Evolutionary conservation across 2,888 invertebrate genomes (phyloP), one percentile per base, ranked within the genome.

Genomic region (Allygus modestus): DNA sequence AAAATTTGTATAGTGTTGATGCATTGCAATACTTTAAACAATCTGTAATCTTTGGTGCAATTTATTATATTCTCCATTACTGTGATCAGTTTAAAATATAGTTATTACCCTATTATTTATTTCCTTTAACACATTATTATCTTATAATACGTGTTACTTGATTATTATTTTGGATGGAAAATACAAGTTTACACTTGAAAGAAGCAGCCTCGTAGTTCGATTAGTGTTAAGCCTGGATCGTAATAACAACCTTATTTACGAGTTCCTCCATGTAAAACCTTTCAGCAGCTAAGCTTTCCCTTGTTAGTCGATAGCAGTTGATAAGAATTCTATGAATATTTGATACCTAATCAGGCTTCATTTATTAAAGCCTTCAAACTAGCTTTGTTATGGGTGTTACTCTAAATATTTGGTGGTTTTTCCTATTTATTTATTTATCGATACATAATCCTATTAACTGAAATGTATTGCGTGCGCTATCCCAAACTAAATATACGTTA

Each of bases 261-360:
- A 23, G 46, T 0, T 28, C 1, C 51, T 51, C 37, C 37, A 43
- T 28, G 71, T 28, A 51, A 77, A 77, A 77, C 77, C 77, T 46
- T 46, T 77, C 77, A 77, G 51, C 77, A 28, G 73, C 73, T 73
- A 28, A 41, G 77, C 77, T 77, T 77, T 17, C n/a, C 1, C 77
- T 41, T 51, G 77, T 43, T 46, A 43, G 43, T 23, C 77, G 23
- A 77, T 51, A 77, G 37, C 46, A 5, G 17, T 4, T 37, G 77
- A 77, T 77, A 77, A 77, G 51, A 46, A 28, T 51, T n/a, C 43
- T 28, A 77, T 77, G 77, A 77, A 77, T 77, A 77, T 46, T 77
- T 77, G 77, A 77, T 77, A 77, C 77, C 51, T 77, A 26, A 77
- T 73, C 73, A 73, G 43, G 7, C 20, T 43, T 43, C 33, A 54